Evolutionary conservation across 2,888 invertebrate genomes (phyloP).

Genomic region (Drosophila lutescens): DNA sequence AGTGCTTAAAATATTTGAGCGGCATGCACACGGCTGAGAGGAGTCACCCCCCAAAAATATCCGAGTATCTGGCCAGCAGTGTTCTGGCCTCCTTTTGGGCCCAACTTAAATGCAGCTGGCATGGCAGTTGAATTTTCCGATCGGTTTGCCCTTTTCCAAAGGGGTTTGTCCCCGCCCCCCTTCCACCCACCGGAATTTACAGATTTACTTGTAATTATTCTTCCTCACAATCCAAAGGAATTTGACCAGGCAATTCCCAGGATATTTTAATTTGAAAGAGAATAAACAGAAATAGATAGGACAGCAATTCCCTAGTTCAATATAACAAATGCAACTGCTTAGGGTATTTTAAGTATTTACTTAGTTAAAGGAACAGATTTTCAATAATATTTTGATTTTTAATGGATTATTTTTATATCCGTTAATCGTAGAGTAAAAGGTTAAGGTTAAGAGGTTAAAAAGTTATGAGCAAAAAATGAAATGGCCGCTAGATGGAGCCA

Average conservation of each 20-base stretch:
- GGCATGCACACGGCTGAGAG: conserved; percentile 35
- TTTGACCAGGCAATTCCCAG: not conserved
- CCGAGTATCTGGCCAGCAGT: conserved; percentile 34
- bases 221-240: not conserved
- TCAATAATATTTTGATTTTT: no score
- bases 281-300: not conserved
- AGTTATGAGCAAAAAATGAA: no score
- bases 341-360: no score
- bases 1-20: conserved; percentile 75
- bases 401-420: no score
- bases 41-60: conserved; percentile 38
- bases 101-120: conserved; percentile 53
- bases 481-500: no score
- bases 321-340: not conserved
- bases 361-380: no score
- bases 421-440: no score
- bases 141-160: not conserved
- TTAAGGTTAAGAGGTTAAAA: no score
- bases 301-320: not conserved
- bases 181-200: not conserved
- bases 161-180: not conserved
- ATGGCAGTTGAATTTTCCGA: conserved; percentile 5
- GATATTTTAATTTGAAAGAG: not conserved
- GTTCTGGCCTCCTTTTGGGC: conserved; percentile 43
- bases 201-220: conserved; percentile 5